Conservation (phyloP, 2,797 vertebrate genomes). For the Hemitrygon akajei region DNA sequence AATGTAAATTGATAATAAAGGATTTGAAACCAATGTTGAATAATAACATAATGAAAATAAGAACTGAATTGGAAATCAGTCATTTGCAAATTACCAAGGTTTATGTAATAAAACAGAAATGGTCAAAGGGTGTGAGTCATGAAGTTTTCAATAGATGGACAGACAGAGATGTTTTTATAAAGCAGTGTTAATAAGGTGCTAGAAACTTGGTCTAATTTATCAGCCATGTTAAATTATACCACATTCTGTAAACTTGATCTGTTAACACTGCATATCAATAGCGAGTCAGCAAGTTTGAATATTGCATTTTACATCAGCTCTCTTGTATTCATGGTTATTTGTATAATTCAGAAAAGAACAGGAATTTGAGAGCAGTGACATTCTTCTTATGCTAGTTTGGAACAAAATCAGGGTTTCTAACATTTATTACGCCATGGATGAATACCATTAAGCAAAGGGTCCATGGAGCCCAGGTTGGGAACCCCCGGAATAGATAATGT, state of each 20-base stretch:
- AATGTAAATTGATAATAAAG: neutral
- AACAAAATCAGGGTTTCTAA: neutral
- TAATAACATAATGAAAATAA: neutral
- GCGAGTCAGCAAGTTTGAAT: neutral
- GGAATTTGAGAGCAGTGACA: neutral
- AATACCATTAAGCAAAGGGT: too few relatives aligned
- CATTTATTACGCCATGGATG: too few relatives aligned
- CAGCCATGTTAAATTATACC: neutral
- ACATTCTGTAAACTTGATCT: neutral
- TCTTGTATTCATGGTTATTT: too few relatives aligned
- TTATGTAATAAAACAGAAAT: neutral
- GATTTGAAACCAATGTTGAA: neutral
- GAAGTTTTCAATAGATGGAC: neutral
- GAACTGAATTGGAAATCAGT: conserved; percentile 17
- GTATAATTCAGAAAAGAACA: neutral
- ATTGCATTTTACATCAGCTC: neutral
- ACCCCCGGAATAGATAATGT: neutral
- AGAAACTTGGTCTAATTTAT: neutral
- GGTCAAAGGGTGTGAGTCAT: too few relatives aligned
- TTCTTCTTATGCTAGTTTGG: neutral
- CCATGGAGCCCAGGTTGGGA: too few relatives aligned
- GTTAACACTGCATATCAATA: neutral
- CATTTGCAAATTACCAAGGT: neutral
- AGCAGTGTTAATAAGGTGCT: neutral
- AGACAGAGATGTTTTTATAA: neutral